Evolutionary conservation across 2,888 invertebrate species (phyloP).

Genomic region (Lissonota sp.): DNA sequence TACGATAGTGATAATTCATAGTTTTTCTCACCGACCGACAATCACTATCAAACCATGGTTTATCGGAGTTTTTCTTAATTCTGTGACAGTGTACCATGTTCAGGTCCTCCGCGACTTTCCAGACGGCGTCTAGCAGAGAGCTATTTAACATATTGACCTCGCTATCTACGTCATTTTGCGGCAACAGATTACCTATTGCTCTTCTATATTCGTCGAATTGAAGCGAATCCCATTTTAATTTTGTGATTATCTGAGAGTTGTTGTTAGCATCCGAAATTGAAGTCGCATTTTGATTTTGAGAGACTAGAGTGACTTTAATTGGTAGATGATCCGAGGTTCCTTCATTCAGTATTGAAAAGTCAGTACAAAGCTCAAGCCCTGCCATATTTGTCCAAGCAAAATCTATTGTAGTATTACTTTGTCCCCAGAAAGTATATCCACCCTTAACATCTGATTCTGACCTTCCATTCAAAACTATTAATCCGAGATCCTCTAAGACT

Average conservation of each 20-base stretch:
- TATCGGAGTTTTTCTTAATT: not conserved
- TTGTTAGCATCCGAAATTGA: not conserved
- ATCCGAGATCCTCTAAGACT: constrained; percentile 15
- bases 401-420: constrained; percentile 22
- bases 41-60: constrained; percentile 27
- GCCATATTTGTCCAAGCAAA: constrained; percentile 7
- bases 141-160: not conserved
- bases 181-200: not conserved
- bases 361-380: constrained; percentile 10
- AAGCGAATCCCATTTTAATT: constrained; percentile 8
- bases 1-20: not conserved
- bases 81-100: constrained; percentile 14
- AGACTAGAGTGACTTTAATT: constrained; percentile 8
- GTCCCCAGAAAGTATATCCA: constrained; percentile 8
- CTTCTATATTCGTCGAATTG: constrained; percentile 3
- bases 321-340: constrained; percentile 34
- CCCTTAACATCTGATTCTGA: constrained; percentile 13
- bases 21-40: constrained; percentile 14
- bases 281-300: not conserved
- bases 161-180: not conserved
- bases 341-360: constrained; percentile 20
- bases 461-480: constrained; percentile 21
- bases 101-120: not conserved
- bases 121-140: not conserved
- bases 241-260: too few species aligned